phyloP scores from a whole-genome alignment of 2,113 vertebrate species.

The Dipodomys spectabilis region DNA sequence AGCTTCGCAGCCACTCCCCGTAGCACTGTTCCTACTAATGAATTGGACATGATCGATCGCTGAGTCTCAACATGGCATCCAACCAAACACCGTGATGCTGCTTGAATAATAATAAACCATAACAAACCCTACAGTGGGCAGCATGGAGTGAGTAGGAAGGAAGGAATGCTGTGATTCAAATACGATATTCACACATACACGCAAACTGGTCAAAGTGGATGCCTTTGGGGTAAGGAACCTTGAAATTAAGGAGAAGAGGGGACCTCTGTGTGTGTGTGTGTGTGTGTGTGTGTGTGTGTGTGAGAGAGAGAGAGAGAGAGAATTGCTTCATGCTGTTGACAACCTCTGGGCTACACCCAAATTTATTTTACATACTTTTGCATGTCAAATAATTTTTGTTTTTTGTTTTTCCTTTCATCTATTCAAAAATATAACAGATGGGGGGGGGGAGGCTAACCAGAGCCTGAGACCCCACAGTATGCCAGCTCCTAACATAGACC shows the following conservation, averaged over 20 bases:
- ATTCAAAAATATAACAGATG: background rate
- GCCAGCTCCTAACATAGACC: background rate
- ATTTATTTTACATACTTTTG: background rate
- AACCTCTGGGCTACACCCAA: background rate
- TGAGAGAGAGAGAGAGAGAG: background rate
- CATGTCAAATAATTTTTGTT: background rate
- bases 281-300: too few relatives aligned
- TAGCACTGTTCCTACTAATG: background rate
- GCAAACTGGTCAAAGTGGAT: background rate
- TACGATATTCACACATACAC: background rate
- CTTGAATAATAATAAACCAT: background rate
- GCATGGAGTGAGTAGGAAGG: background rate
- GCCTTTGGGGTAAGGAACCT: background rate
- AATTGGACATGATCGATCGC: background rate
- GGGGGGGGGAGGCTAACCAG: too few relatives aligned
- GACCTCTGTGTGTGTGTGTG: background rate
- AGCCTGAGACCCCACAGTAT: background rate
- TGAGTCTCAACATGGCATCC: background rate
- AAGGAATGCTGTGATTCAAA: background rate
- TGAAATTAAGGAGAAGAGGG: background rate
- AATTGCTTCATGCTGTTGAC: background rate
- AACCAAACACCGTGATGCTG: background rate
- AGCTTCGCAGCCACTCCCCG: background rate
- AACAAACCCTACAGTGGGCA: background rate
- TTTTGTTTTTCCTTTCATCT: background rate